Evolutionary conservation across 2,888 invertebrate genomes (phyloP).

Genomic region (Mesorhabditis belari): DNA sequence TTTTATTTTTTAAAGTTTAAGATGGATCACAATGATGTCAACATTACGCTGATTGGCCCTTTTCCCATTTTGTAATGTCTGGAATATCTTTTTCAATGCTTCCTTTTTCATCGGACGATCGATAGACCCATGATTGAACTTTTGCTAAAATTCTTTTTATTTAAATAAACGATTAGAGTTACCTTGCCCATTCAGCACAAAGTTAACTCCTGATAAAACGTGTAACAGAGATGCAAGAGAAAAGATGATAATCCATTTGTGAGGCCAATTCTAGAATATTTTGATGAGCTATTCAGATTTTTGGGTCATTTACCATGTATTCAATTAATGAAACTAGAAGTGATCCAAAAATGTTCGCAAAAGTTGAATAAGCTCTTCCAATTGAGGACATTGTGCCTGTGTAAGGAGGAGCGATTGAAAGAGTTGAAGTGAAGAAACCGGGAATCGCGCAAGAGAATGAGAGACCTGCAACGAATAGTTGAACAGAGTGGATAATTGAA

Average conservation of each 20-base stretch:
- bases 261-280: neutral
- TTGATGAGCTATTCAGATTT: neutral
- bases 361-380: slow-evolving; percentile 4
- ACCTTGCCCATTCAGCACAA: neutral
- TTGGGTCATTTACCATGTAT: neutral
- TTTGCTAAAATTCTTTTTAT: too few relatives aligned
- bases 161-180: too few relatives aligned
- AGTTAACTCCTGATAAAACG: neutral
- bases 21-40: too few relatives aligned
- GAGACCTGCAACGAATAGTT: too few relatives aligned
- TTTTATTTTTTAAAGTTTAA: too few relatives aligned
- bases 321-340: neutral
- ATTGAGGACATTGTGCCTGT: slow-evolving; percentile 13
- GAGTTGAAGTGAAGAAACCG: slow-evolving; percentile 14
- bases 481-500: too few relatives aligned
- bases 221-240: neutral
- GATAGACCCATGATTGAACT: too few relatives aligned
- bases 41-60: too few relatives aligned
- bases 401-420: slow-evolving; percentile 15
- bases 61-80: too few relatives aligned
- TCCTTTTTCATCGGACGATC: too few relatives aligned
- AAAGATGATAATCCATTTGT: neutral
- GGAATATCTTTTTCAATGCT: too few relatives aligned
- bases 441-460: slow-evolving; percentile 10
- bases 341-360: slow-evolving; percentile 6